A percentile compares a stretch with the other conserved stretches of the same genome.
phyloP scores from a whole-genome alignment of 1,140 invertebrate genomes.

The Megalonaias nervosa region DNA sequence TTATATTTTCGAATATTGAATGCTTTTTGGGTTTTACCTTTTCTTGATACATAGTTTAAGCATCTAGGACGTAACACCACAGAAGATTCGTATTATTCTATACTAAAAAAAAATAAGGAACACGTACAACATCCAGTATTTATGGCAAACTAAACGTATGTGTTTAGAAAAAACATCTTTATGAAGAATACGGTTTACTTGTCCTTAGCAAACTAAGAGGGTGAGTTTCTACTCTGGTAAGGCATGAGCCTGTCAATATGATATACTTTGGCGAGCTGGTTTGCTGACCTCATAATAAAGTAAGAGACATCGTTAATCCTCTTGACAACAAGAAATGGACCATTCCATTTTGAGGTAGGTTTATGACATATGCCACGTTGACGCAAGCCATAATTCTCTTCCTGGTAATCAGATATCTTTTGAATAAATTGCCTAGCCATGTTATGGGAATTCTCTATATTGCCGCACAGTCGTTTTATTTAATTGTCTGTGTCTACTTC shows the following conservation, averaged over 20 bases:
- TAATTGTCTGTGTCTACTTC: not conserved
- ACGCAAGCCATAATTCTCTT: constrained; percentile 4
- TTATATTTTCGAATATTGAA: too few species aligned
- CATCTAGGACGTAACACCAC: too few species aligned
- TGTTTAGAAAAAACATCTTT: too few species aligned
- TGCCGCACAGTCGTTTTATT: not conserved
- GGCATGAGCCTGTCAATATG: constrained; percentile 30
- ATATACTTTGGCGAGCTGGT: constrained; percentile 14
- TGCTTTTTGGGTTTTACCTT: too few species aligned
- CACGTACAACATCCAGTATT: too few species aligned
- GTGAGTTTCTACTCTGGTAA: constrained; percentile 24
- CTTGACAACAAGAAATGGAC: constrained; percentile 24
- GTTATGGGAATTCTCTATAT: not conserved
- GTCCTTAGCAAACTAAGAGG: not conserved
- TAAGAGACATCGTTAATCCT: constrained; percentile 33
- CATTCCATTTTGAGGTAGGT: constrained; percentile 32
- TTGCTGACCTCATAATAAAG: constrained; percentile 17
- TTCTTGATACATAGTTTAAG: too few species aligned
- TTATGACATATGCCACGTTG: constrained; percentile 36
- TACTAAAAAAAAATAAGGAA: too few species aligned
- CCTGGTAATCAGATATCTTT: constrained; percentile 13
- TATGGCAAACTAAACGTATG: too few species aligned
- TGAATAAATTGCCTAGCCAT: constrained; percentile 4
- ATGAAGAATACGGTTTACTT: too few species aligned
- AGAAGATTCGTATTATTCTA: too few species aligned